Evolutionary conservation across 2,888 invertebrate genomes (phyloP).

Genomic region (Aproaerema taeniolella): DNA sequence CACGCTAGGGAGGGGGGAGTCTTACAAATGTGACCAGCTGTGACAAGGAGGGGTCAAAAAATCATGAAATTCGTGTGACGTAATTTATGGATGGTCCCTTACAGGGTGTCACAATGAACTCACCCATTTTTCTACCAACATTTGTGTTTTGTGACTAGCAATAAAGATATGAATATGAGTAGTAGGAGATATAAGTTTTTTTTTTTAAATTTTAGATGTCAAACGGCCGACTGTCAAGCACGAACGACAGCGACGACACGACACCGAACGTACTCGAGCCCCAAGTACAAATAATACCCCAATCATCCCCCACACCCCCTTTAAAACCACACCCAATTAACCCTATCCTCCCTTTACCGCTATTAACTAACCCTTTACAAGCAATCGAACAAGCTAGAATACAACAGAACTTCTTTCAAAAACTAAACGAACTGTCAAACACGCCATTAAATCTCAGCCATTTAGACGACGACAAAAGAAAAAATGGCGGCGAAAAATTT

Average conservation of each 20-base stretch:
- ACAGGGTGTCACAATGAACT: too few relatives aligned
- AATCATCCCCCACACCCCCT: constrained; percentile 52
- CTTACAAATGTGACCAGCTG: too few relatives aligned
- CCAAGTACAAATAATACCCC: constrained; percentile 65
- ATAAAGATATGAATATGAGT: too few relatives aligned
- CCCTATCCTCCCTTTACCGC: constrained; percentile 32
- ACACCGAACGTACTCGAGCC: constrained; percentile 68
- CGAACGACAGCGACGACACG: constrained; percentile 73
- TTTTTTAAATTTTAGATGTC: constrained; percentile 74
- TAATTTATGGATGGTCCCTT: too few relatives aligned
- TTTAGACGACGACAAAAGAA: constrained; percentile 49
- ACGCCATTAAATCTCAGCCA: constrained; percentile 67
- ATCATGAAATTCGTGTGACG: too few relatives aligned
- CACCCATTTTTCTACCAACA: too few relatives aligned
- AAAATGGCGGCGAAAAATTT: constrained; percentile 41
- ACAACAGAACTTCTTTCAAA: constrained; percentile 61
- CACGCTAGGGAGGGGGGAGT: too few relatives aligned
- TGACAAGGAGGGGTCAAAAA: too few relatives aligned
- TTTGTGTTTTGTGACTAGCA: too few relatives aligned
- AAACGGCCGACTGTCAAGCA: constrained; percentile 68
- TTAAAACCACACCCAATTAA: constrained; percentile 33
- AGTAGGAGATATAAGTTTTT: too few relatives aligned
- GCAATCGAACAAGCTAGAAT: constrained; percentile 64
- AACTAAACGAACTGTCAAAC: constrained; percentile 62
- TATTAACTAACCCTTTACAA: constrained; percentile 51